Percentiles rank a stretch among this genome's conserved stretches.
These are phyloP conservation scores for Phallusia fumigata DNA, from an alignment of 23 tunicate genomes.

Conservation along the genomic window DNA sequence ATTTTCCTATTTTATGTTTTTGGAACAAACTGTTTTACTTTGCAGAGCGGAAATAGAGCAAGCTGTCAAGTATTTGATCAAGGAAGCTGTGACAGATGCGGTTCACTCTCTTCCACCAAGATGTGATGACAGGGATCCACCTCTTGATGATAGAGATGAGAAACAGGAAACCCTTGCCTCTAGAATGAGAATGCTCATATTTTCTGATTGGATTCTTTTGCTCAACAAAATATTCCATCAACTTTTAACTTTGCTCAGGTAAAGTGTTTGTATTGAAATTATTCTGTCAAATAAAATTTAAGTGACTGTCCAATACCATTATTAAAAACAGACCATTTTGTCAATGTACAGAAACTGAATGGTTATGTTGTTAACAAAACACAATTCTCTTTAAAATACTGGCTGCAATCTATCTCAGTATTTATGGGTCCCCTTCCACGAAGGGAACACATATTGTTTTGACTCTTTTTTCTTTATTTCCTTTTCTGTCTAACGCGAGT, in stretches of 20 bases:
- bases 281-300: too few species aligned
- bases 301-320: too few species aligned
- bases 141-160: slow-evolving; percentile 10
- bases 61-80: slow-evolving; percentile 63
- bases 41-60: slow-evolving; percentile 57
- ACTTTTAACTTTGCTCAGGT: slow-evolving; percentile 52
- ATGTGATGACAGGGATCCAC: slow-evolving; percentile 4
- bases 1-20: too few species aligned
- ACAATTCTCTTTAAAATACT: not conserved
- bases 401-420: too few species aligned
- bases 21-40: not conserved
- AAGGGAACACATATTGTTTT: too few species aligned
- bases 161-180: slow-evolving; percentile 59
- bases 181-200: slow-evolving; percentile 55
- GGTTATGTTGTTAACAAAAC: too few species aligned
- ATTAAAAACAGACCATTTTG: too few species aligned
- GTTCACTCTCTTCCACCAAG: slow-evolving; percentile 11
- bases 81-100: slow-evolving; percentile 61
- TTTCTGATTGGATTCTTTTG: slow-evolving; percentile 56
- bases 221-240: slow-evolving; percentile 46
- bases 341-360: too few species aligned
- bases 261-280: not conserved
- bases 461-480: too few species aligned
- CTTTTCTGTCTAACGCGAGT: too few species aligned
- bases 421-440: too few species aligned